Base-by-base conservation (phyloP, 92 coral and sea anemone species). In the Porites rus region DNA sequence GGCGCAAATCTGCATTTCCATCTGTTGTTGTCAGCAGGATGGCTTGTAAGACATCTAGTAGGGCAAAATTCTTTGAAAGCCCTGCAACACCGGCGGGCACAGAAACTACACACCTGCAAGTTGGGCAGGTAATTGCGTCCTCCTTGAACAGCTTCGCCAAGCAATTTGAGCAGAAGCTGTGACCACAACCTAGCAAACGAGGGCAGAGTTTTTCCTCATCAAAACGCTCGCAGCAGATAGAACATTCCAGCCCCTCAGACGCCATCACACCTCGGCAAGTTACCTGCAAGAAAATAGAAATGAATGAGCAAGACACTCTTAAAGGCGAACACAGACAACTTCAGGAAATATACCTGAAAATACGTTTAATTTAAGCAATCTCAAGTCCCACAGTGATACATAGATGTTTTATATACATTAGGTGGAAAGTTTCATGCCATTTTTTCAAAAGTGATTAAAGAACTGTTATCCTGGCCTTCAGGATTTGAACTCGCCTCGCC, bases 111-210 rank as follows among this genome's bases (percentile, higher is more conserved):
- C 51, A 19, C 52, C 77, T 74, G 53, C 77, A 74, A 14, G 60
- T 74, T 3, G 77, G 77, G n/a, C 77, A 74, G 62, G 10, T 53
- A n/a, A 74, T 51, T 10, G 62, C 77, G 1, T 74, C 19, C 1
- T 51, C 77, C 2, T 18, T 51, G 18, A 74, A 10, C 21, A 74
- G 77, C 17, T 19, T 74, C 16, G 52, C 62, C 12, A 74, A 10
- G 77, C 77, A 74, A 28, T 17, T 17, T 17, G 77, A 6, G 18
- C 77, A 74, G 62, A 74, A 74, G 38, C 25, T 74, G 77, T 74
- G 77, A 74, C 77, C 77, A 74, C 77, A 74, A 19, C 77, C 52
- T 62, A 74, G 59, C 77, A 74, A 17, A 74, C 77, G 77, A 74
- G 77, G 77, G 18, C 77, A 74, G 62, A 19, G 63, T 62, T 2